phyloP scores from a whole-genome alignment of 2,888 invertebrate genomes.

The Agelastica alni region DNA sequence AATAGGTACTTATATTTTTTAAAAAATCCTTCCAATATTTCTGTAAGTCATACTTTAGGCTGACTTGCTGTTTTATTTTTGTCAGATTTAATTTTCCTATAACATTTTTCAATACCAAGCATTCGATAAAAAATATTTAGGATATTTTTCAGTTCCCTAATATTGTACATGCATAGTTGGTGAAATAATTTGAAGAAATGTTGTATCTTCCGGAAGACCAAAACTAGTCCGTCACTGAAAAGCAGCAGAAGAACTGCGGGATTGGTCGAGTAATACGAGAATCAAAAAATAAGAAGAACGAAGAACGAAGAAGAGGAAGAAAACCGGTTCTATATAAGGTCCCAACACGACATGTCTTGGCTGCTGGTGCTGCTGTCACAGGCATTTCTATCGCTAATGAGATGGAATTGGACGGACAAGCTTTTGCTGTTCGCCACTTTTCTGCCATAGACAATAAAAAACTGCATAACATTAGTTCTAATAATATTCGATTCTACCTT shows the following conservation, averaged over 20 bases:
- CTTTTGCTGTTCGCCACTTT: constrained; percentile 49
- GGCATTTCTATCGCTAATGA: constrained; percentile 59
- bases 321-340: constrained; percentile 57
- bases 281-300: constrained; percentile 35
- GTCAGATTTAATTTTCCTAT: no score
- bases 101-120: no score
- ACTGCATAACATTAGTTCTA: constrained; percentile 46
- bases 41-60: no score
- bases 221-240: constrained; percentile 9
- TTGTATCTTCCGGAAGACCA: no score
- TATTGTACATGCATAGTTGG: no score
- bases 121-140: no score
- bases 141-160: no score
- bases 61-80: no score
- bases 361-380: constrained; percentile 52
- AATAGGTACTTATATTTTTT: no score
- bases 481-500: constrained; percentile 49
- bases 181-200: no score
- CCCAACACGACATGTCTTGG: constrained; percentile 52
- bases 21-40: no score
- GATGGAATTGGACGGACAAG: constrained; percentile 59
- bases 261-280: constrained; percentile 50
- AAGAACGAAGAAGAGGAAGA: constrained; percentile 21
- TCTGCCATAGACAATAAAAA: constrained; percentile 42
- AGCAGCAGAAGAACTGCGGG: constrained; percentile 50